A percentile compares a stretch with the other conserved stretches of the same genome.
These are phyloP conservation scores for Unio delphinus DNA, from an alignment of 2,888 invertebrate species.

Conservation along the genomic window DNA sequence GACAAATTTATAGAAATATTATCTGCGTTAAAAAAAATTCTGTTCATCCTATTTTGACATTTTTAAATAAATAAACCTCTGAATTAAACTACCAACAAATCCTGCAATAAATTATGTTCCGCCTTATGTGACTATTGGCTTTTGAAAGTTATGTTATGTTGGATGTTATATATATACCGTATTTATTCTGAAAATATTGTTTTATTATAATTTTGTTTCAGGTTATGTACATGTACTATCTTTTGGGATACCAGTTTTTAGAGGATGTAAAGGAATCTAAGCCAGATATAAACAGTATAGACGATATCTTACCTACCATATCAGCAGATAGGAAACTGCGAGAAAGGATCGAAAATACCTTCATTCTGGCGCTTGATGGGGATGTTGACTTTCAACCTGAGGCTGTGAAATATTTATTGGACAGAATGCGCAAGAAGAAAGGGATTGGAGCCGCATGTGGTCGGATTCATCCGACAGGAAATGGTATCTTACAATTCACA, in stretches of 20 bases:
- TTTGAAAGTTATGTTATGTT: too few species aligned
- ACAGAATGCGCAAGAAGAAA: slow-evolving; percentile 14
- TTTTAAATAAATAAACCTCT: too few species aligned
- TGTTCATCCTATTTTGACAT: too few species aligned
- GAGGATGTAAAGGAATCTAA: slow-evolving; percentile 77
- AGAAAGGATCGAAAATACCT: slow-evolving; percentile 4
- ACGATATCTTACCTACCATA: too few species aligned
- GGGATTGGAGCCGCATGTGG: slow-evolving; percentile 18
- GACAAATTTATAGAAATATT: too few species aligned
- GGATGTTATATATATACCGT: too few species aligned
- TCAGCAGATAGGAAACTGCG: neutral
- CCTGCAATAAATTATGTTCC: too few species aligned
- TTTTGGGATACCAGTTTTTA: slow-evolving; percentile 88
- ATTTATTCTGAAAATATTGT: too few species aligned
- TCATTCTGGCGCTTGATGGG: slow-evolving; percentile 11
- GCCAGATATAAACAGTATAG: too few species aligned
- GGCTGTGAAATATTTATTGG: slow-evolving; percentile 12
- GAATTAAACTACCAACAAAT: too few species aligned
- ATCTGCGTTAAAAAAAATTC: too few species aligned
- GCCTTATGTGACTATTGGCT: too few species aligned
- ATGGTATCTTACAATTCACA: slow-evolving; percentile 1
- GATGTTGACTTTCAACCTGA: slow-evolving; percentile 13
- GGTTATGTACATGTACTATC: slow-evolving; percentile 99
- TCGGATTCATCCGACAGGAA: slow-evolving; percentile 17
- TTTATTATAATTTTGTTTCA: slow-evolving; percentile 57